These are phyloP conservation scores for Pocota personata DNA, from an alignment of 2,888 invertebrate genomes.

Conservation along the genomic window DNA sequence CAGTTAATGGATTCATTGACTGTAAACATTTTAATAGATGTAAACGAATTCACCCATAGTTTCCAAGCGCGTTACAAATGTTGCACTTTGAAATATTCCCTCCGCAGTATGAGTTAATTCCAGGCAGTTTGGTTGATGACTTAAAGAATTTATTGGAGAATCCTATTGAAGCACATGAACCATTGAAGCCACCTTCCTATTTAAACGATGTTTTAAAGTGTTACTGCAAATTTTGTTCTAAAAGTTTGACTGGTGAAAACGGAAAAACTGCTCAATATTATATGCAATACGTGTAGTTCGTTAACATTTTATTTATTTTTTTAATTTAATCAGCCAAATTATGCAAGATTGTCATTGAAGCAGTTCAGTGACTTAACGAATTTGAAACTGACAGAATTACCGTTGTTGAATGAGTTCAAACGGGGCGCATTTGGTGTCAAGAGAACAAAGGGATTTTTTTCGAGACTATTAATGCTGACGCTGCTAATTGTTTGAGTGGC, in stretches of 20 bases:
- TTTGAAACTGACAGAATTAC: neutral
- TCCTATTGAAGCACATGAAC: neutral
- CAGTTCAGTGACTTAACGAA: neutral
- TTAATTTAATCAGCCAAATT: constrained; percentile 9
- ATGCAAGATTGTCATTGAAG: constrained; percentile 14
- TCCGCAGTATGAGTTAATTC: constrained; percentile 1
- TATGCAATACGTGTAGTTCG: too few relatives aligned
- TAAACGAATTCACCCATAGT: constrained; percentile 33
- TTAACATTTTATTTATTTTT: constrained; percentile 2
- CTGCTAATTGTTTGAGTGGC: neutral
- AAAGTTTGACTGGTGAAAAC: constrained; percentile 2
- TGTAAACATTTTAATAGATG: constrained; percentile 26
- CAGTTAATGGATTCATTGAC: constrained; percentile 7
- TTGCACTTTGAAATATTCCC: constrained; percentile 24
- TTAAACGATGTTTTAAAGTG: neutral
- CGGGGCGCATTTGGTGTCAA: constrained; percentile 4
- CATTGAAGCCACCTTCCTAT: neutral
- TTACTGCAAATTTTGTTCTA: neutral
- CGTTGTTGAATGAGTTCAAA: constrained; percentile 6
- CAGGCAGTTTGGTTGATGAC: neutral
- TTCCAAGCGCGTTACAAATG: constrained; percentile 25
- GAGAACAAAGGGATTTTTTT: constrained; percentile 3
- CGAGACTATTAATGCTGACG: too few relatives aligned
- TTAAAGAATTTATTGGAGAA: neutral
- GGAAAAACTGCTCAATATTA: neutral